These are phyloP conservation scores for Galago senegalensis DNA, from an alignment of 2,797 vertebrate species.

Conservation along the genomic window DNA sequence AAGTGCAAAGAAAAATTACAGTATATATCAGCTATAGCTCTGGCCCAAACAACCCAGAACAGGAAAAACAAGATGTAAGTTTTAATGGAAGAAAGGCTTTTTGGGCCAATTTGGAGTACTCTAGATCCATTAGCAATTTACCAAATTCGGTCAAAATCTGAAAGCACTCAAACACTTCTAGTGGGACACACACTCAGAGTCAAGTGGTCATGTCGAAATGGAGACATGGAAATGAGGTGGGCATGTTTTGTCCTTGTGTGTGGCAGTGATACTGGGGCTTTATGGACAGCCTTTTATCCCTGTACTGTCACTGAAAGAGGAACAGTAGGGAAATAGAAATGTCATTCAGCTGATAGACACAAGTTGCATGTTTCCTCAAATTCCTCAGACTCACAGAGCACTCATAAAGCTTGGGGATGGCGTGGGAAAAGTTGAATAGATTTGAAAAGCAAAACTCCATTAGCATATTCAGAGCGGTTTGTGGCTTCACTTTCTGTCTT, in stretches of 20 bases:
- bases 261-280: background rate
- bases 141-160: constrained; percentile 15
- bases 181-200: background rate
- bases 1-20: constrained; percentile 25
- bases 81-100: constrained; percentile 12
- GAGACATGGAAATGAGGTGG: background rate
- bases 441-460: constrained; percentile 28
- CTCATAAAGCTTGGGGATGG: background rate
- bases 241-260: background rate
- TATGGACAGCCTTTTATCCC: background rate
- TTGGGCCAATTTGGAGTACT: background rate
- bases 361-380: background rate
- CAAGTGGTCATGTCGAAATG: constrained; percentile 48
- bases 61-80: background rate
- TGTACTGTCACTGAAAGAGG: background rate
- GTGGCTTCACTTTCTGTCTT: background rate
- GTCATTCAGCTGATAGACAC: background rate
- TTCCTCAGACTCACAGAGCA: background rate
- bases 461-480: background rate
- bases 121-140: background rate
- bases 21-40: background rate
- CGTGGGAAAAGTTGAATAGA: background rate
- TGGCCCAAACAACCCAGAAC: background rate
- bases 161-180: background rate
- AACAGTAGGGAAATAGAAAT: background rate